These are phyloP conservation scores for Liparis tanakae DNA, from an alignment of 2,797 vertebrate species.

Conservation along the genomic window DNA sequence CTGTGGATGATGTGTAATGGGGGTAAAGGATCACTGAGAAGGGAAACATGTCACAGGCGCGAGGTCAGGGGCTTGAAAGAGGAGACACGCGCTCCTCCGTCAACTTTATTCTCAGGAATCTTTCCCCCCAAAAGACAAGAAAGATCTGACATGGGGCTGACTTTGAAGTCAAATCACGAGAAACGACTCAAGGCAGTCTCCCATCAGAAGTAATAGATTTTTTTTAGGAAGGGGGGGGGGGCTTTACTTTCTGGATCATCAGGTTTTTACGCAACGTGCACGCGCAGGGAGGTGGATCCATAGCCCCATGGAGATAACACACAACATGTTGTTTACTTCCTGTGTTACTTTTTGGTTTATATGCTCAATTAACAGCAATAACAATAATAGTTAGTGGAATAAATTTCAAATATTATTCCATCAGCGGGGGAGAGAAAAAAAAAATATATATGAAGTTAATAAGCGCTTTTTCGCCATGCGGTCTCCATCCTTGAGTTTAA, in stretches of 20 bases:
- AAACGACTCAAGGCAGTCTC: slow-evolving; percentile 14
- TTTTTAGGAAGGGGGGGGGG: neutral
- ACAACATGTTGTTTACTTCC: neutral
- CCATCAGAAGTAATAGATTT: neutral
- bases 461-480: neutral
- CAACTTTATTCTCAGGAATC: neutral
- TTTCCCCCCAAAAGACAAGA: slow-evolving; percentile 23
- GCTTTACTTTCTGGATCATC: neutral
- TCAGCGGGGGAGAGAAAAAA: neutral
- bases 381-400: neutral
- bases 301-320: neutral
- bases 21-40: neutral
- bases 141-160: neutral
- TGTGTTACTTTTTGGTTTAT: neutral
- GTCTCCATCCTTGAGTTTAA: slow-evolving; percentile 20
- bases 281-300: slow-evolving; percentile 1
- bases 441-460: slow-evolving; percentile 4
- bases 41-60: neutral
- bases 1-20: neutral
- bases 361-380: neutral
- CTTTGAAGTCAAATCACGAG: slow-evolving; percentile 16
- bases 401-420: neutral
- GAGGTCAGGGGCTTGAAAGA: too few species aligned
- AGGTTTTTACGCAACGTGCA: neutral
- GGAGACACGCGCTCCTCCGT: neutral